Evolutionary conservation across 2,797 vertebrate species (phyloP), one percentile per base, ranked within the genome.

Genomic region (Valencia hispanica): DNA sequence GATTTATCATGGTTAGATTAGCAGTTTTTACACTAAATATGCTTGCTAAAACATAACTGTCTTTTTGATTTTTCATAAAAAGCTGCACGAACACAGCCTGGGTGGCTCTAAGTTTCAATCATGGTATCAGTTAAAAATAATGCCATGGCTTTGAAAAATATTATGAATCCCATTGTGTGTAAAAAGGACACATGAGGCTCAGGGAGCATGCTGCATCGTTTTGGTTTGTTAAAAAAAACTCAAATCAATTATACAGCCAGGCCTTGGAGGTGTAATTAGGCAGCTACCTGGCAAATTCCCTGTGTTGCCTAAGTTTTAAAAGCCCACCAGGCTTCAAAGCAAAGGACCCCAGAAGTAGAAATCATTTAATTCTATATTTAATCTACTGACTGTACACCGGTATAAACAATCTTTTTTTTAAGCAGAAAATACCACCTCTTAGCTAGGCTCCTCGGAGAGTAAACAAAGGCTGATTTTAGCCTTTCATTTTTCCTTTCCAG

Each of bases 391-490:
- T 86, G 68, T 80, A 73, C 79, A 79, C 79, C 53, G n/a, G 61
- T 75, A 85, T 89, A 91, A 93, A 92, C 86, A 93, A 82, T 86
- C 88, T 82, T 65, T 94, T 88, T 27, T 94, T 88, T 71, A 89
- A 82, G 88, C 70, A 85, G 78, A 84, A 84, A 80, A 84, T 85
- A 82, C 86, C 87, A 88, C 88, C 84, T 87, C 82, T 84, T 66
- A 88, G 87, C 85, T 69, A 7, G 55, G 41, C 80, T 86, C 83
- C 79, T 79, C 63, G 2, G 87, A 89, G 86, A 90, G 27, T 89
- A 87, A 93, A 94, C 87, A 93, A 83, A 70, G 70, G 68, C 77
- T 78, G 76, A 69, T 89, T 91, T 91, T 83, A 88, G 87, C 78
- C 72, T 70, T 77, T 79, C 82, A 82, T 85, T 86, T 73, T 78